Evolutionary conservation across 2,888 invertebrate species (phyloP).

Genomic region (Acanthosepion lycidas): DNA sequence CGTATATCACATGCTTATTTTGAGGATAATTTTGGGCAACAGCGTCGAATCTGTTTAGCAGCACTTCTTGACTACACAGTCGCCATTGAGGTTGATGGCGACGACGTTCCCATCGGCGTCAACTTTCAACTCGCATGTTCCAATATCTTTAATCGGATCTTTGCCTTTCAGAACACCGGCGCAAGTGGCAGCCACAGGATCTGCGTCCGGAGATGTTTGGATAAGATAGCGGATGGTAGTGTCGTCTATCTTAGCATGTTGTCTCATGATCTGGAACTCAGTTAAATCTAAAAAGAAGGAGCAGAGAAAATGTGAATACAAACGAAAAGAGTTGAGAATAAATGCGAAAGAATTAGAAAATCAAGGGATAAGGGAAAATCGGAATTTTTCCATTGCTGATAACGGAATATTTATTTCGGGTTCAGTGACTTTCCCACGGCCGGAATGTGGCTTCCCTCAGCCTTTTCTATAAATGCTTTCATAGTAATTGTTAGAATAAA

Average conservation of each 20-base stretch:
- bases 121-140: background rate
- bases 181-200: background rate
- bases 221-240: background rate
- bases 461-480: too few species aligned
- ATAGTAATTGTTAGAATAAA: too few species aligned
- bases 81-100: background rate
- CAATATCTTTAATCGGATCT: background rate
- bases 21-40: background rate
- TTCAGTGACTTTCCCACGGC: too few species aligned
- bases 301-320: background rate
- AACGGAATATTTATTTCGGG: too few species aligned
- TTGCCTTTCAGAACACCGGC: background rate
- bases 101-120: background rate
- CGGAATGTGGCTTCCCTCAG: too few species aligned
- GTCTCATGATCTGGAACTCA: background rate
- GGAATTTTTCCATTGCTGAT: too few species aligned
- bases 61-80: background rate
- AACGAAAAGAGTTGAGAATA: background rate
- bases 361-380: too few species aligned
- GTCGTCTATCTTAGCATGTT: background rate
- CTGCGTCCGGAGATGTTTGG: background rate
- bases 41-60: background rate
- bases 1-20: conserved; percentile 18
- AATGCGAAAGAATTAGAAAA: too few species aligned
- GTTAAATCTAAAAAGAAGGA: background rate